Percentiles rank a stretch among this genome's conserved stretches.
phyloP scores from a whole-genome alignment of 2,113 vertebrate genomes.

The Cairina moschata region DNA sequence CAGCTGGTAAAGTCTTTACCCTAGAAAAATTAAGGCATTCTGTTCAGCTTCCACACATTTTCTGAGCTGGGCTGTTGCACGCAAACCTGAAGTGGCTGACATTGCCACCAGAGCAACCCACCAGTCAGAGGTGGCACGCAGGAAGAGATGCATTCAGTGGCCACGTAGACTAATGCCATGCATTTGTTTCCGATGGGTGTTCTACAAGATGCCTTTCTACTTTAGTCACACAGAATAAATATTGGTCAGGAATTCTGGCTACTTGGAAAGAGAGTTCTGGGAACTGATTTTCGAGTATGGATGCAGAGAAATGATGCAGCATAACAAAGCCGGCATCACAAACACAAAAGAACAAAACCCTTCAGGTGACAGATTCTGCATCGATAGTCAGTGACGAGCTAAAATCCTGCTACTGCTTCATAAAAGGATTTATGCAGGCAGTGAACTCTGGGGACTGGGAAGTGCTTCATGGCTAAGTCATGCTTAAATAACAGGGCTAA shows the following conservation, averaged over 20 bases:
- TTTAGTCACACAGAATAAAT: slow-evolving; percentile 58
- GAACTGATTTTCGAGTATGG: slow-evolving; percentile 31
- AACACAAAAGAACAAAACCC: not conserved
- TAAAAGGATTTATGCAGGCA: slow-evolving; percentile 9
- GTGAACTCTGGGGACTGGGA: not conserved
- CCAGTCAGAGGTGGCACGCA: not conserved
- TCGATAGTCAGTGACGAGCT: not conserved
- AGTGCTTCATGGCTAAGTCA: not conserved
- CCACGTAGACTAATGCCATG: not conserved
- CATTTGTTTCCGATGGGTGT: slow-evolving; percentile 45
- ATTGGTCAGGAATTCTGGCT: slow-evolving; percentile 64
- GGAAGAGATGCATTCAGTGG: not conserved
- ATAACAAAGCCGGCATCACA: not conserved
- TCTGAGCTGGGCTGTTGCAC: not conserved
- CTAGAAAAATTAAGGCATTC: not conserved
- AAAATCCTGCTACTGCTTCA: not conserved
- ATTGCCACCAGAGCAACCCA: slow-evolving; percentile 1
- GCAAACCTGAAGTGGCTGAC: not conserved
- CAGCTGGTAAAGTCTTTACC: not conserved
- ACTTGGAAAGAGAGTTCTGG: slow-evolving; percentile 54
- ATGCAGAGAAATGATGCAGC: slow-evolving; percentile 17
- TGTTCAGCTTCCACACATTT: not conserved
- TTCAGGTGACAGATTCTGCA: slow-evolving; percentile 25
- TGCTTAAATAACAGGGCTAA: not conserved
- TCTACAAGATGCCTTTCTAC: slow-evolving; percentile 59